These are phyloP conservation scores for Protobothrops flavoviridis DNA, from an alignment of 2,113 vertebrate genomes.

Conservation along the genomic window DNA sequence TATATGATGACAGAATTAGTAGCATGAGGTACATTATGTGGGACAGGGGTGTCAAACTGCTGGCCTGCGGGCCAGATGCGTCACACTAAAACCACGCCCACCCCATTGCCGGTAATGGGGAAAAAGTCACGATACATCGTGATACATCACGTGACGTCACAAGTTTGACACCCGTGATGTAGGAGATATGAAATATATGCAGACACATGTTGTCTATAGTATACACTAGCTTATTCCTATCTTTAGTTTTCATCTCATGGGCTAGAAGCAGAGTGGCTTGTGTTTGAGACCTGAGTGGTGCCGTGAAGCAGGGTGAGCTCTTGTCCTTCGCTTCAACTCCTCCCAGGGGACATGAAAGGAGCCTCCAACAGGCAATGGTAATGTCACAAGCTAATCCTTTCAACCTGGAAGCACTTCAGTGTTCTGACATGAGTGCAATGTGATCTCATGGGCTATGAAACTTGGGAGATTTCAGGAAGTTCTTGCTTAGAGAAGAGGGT, in stretches of 20 bases:
- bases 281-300: background rate
- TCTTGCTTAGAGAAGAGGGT: conserved; percentile 19
- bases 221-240: conserved; percentile 61
- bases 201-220: conserved; percentile 49
- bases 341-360: background rate
- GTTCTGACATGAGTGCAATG: background rate
- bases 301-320: background rate
- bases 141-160: too few species aligned
- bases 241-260: conserved; percentile 53
- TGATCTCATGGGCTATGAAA: conserved; percentile 32
- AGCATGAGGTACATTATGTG: conserved; percentile 18
- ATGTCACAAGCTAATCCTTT: background rate
- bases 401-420: background rate
- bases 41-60: too few species aligned
- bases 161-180: too few species aligned
- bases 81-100: too few species aligned
- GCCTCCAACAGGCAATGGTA: background rate
- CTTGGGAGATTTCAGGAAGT: conserved; percentile 32
- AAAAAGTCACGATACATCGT: too few species aligned
- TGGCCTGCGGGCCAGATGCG: too few species aligned
- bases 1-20: background rate
- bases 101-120: too few species aligned
- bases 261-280: background rate
- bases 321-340: background rate
- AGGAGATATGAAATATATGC: conserved; percentile 46